A percentile compares a stretch with the other conserved stretches of the same genome.
phyloP scores from a whole-genome alignment of 1,140 invertebrate species.

The Globodera rostochiensis region DNA sequence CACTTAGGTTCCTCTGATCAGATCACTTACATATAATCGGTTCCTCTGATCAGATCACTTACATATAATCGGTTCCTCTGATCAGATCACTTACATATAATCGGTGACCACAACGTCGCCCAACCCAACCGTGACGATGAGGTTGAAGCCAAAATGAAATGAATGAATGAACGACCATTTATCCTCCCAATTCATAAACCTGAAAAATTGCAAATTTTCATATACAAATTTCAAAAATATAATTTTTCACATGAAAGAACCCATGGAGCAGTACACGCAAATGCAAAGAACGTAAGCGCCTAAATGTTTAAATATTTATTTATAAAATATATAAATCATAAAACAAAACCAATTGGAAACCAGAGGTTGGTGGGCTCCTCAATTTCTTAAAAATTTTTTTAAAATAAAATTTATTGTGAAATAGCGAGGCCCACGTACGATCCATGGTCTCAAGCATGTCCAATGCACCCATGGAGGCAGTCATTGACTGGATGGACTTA shows the following conservation, averaged over 20 bases:
- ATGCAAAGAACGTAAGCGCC: slow-evolving; percentile 64
- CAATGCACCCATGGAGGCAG: slow-evolving; percentile 54
- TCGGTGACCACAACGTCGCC: slow-evolving; percentile 63
- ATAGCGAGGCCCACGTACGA: slow-evolving; percentile 10
- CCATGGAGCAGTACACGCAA: slow-evolving; percentile 65
- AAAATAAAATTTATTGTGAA: background rate
- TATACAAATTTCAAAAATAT: background rate
- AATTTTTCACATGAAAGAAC: slow-evolving; percentile 59
- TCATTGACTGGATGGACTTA: slow-evolving; percentile 61
- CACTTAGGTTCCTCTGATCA: slow-evolving; percentile 11
- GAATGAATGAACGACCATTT: slow-evolving; percentile 65
- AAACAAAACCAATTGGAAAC: slow-evolving; percentile 60
- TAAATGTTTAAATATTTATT: slow-evolving; percentile 26
- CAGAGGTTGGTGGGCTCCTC: slow-evolving; percentile 51
- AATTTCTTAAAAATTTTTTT: slow-evolving; percentile 7
- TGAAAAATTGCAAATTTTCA: background rate
- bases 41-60: too few relatives aligned
- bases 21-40: too few relatives aligned
- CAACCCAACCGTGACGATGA: slow-evolving; percentile 63
- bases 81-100: slow-evolving; percentile 43
- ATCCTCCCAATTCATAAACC: slow-evolving; percentile 54
- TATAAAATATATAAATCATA: background rate
- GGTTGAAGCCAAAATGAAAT: slow-evolving; percentile 65
- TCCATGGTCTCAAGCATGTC: slow-evolving; percentile 52
- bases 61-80: too few relatives aligned